A percentile compares a stretch with the other conserved stretches of the same genome.
phyloP scores from a whole-genome alignment of 2,888 invertebrate species.

The Capitulum mitella region DNA sequence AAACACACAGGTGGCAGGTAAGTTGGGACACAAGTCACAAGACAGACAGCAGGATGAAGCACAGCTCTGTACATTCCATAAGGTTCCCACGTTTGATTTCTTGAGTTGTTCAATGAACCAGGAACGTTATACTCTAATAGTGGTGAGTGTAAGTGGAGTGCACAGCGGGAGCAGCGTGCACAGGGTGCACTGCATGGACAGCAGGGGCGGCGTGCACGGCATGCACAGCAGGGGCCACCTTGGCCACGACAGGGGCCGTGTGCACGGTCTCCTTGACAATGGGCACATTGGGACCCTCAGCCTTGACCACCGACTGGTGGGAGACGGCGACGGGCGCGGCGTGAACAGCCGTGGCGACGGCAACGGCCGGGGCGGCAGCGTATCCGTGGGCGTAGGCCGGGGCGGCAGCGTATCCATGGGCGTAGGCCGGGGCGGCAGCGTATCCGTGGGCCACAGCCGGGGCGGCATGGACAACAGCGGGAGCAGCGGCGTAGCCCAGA shows the following conservation, averaged over 20 bases:
- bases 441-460: no score
- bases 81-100: no score
- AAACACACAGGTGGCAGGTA: no score
- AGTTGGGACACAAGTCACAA: no score
- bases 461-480: neutral
- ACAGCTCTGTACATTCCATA: no score
- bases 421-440: constrained; percentile 19
- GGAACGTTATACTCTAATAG: no score
- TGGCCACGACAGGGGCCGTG: constrained; percentile 13
- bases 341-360: neutral
- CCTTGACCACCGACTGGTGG: neutral
- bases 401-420: no score
- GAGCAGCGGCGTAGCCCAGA: constrained; percentile 29
- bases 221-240: neutral
- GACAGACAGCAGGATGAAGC: no score
- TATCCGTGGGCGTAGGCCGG: neutral
- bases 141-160: no score
- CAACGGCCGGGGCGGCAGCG: constrained; percentile 22
- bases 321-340: neutral
- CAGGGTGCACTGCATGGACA: neutral
- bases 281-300: constrained; percentile 9
- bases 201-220: neutral
- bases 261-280: neutral
- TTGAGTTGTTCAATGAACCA: no score
- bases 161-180: neutral